These are phyloP conservation scores for Anthopleura xanthogrammica DNA, from an alignment of 92 coral and sea anemone species.

Conservation along the genomic window DNA sequence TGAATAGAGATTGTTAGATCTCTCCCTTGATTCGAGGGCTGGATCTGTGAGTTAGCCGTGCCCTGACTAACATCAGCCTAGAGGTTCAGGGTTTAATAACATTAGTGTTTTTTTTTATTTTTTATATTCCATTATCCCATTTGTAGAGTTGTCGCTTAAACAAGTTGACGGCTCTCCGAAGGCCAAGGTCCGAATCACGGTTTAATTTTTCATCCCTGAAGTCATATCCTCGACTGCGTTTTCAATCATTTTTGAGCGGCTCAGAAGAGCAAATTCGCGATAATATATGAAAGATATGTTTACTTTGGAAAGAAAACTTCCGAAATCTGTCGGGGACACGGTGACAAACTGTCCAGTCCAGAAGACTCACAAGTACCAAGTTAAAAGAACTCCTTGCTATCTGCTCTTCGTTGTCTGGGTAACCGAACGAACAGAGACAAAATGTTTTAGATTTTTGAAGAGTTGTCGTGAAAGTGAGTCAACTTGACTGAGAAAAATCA, in stretches of 20 bases:
- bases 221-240: not conserved
- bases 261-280: not conserved
- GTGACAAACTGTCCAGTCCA: slow-evolving; percentile 5
- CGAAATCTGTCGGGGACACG: not conserved
- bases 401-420: not conserved
- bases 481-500: not conserved
- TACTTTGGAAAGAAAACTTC: not conserved
- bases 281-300: not conserved
- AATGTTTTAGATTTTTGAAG: not conserved
- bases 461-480: not conserved
- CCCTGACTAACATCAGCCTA: too few species aligned
- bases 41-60: too few species aligned
- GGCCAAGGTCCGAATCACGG: not conserved
- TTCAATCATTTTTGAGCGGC: not conserved
- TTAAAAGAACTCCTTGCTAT: not conserved
- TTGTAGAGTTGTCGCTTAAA: not conserved
- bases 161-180: not conserved
- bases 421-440: not conserved
- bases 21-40: too few species aligned
- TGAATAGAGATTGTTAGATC: too few species aligned
- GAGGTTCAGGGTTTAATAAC: too few species aligned
- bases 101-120: too few species aligned
- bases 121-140: not conserved
- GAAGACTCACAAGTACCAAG: not conserved
- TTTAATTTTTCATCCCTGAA: not conserved